Evolutionary conservation across 2,888 invertebrate species (phyloP).

Genomic region (Allolobophora icterica): DNA sequence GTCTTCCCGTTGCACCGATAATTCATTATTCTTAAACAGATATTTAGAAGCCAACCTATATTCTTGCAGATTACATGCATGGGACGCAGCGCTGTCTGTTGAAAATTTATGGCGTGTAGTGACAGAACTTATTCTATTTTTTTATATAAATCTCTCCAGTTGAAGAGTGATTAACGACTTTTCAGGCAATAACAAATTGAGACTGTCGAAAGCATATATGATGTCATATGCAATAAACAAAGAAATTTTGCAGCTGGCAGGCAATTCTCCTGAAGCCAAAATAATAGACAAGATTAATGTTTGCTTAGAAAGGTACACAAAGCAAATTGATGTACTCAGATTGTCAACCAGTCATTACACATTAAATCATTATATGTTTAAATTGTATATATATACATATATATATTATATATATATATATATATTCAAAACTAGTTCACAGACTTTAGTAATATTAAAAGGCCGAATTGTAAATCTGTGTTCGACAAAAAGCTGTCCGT

Average conservation of each 20-base stretch:
- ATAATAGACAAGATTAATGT: background rate
- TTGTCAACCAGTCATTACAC: background rate
- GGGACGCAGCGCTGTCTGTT: too few species aligned
- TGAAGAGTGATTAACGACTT: background rate
- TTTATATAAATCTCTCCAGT: background rate
- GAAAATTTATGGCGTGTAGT: background rate
- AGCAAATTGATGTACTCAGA: background rate
- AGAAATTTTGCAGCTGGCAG: background rate
- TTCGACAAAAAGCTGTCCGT: background rate
- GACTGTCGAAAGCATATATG: background rate
- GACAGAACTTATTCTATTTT: too few species aligned
- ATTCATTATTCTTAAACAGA: too few species aligned
- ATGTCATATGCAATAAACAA: too few species aligned
- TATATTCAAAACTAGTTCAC: background rate
- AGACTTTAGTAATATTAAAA: background rate
- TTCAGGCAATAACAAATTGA: background rate
- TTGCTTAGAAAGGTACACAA: background rate
- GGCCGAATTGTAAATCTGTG: background rate
- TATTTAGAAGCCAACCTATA: too few species aligned
- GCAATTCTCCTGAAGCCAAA: background rate
- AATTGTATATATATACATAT: background rate
- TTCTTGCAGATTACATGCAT: too few species aligned
- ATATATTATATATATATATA: too few species aligned
- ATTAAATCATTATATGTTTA: background rate
- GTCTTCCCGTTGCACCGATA: background rate